Evolutionary conservation across 2,888 invertebrate genomes (phyloP).

Genomic region (Galerucella pusilla): DNA sequence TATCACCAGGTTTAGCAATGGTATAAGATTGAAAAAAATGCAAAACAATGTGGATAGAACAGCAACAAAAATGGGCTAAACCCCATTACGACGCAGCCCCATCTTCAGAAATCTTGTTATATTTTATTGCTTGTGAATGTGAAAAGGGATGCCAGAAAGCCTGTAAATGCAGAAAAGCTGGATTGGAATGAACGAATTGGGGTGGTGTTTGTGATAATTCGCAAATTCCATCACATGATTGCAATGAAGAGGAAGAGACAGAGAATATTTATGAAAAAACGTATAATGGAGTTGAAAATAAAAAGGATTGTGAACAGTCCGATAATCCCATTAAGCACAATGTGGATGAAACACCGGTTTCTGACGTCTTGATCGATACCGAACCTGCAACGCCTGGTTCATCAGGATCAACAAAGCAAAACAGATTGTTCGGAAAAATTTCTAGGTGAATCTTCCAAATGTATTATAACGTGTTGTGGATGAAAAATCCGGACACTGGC

Average conservation of each 20-base stretch:
- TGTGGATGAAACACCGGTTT: background rate
- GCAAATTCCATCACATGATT: constrained; percentile 45
- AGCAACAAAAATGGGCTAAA: constrained; percentile 42
- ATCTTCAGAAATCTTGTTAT: constrained; percentile 35
- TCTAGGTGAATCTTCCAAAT: background rate
- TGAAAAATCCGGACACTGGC: no score
- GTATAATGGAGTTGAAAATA: constrained; percentile 45
- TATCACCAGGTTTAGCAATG: constrained; percentile 46
- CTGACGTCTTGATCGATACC: no score
- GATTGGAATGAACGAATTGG: constrained; percentile 34
- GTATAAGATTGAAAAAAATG: constrained; percentile 39
- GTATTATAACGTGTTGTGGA: background rate
- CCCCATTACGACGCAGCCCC: constrained; percentile 36
- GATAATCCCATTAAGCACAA: background rate
- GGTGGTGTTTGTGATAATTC: constrained; percentile 45
- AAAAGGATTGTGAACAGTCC: constrained; percentile 33
- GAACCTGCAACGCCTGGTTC: no score
- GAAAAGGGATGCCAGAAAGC: constrained; percentile 16
- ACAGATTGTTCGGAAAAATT: background rate
- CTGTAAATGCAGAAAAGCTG: constrained; percentile 38
- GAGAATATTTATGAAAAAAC: constrained; percentile 43
- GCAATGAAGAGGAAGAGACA: constrained; percentile 51
- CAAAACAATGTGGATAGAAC: constrained; percentile 43
- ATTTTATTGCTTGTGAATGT: constrained; percentile 37
- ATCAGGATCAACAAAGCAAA: no score